These are phyloP conservation scores for Eugnorisma glareosa DNA, from an alignment of 2,888 invertebrate genomes.

Conservation along the genomic window DNA sequence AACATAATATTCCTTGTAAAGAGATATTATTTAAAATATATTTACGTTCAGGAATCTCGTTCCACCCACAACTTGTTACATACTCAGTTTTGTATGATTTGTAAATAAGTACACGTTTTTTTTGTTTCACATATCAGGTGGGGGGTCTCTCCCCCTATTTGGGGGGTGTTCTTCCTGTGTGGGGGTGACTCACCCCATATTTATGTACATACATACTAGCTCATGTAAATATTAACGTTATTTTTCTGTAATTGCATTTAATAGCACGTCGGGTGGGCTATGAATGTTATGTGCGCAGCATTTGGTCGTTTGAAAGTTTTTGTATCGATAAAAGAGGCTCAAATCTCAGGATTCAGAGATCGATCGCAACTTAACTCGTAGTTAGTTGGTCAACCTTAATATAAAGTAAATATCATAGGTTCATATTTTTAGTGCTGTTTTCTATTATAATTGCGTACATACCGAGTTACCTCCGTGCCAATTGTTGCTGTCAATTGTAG, in stretches of 20 bases:
- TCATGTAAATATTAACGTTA: conserved; percentile 69
- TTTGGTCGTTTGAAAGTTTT: conserved; percentile 47
- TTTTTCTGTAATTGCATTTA: conserved; percentile 65
- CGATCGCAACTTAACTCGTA: not conserved
- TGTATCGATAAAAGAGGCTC: conserved; percentile 67
- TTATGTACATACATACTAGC: conserved; percentile 67
- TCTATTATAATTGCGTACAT: not conserved
- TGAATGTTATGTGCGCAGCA: conserved; percentile 58
- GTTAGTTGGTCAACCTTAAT: not conserved
- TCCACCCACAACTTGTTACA: conserved; percentile 75
- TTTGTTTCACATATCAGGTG: conserved; percentile 79
- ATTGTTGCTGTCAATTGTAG: too few species aligned
- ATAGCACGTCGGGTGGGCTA: conserved; percentile 59
- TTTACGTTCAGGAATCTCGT: conserved; percentile 72
- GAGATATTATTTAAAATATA: conserved; percentile 61
- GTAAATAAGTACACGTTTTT: conserved; percentile 80
- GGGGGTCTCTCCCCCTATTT: conserved; percentile 16
- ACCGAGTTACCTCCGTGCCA: too few species aligned
- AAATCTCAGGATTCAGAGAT: not conserved
- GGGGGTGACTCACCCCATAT: conserved; percentile 39
- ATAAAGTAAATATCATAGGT: not conserved
- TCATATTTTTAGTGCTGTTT: not conserved
- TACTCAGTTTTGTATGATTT: conserved; percentile 81
- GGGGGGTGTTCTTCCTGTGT: not conserved
- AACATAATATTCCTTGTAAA: conserved; percentile 60